Percentiles rank a stretch among this genome's conserved stretches.
Evolutionary conservation across 1,140 invertebrate genomes (phyloP).

Genomic region (Delia radicum): DNA sequence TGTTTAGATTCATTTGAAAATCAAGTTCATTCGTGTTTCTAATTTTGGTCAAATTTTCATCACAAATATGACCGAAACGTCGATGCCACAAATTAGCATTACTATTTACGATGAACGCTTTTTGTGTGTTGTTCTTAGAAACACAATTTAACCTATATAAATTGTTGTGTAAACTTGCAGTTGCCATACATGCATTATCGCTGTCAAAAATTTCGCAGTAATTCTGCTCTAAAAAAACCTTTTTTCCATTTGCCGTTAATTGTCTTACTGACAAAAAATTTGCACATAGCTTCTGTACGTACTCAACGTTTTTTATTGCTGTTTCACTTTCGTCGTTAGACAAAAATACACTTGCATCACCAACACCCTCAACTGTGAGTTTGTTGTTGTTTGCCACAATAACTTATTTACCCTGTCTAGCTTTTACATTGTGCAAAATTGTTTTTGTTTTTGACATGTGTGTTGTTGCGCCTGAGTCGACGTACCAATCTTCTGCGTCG

Average conservation of each 20-base stretch:
- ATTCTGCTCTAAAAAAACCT: slow-evolving; percentile 29
- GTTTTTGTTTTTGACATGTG: too few relatives aligned
- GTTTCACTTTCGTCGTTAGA: neutral
- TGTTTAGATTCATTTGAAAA: slow-evolving; percentile 29
- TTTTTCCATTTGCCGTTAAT: slow-evolving; percentile 13
- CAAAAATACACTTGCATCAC: neutral
- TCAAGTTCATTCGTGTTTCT: too few relatives aligned
- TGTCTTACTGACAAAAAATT: slow-evolving; percentile 23
- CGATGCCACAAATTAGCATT: slow-evolving; percentile 29
- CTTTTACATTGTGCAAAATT: too few relatives aligned
- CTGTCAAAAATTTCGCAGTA: slow-evolving; percentile 34
- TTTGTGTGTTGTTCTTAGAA: slow-evolving; percentile 29
- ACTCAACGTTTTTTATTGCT: slow-evolving; percentile 27
- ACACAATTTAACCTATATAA: slow-evolving; percentile 15
- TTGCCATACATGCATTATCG: neutral
- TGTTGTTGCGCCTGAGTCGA: slow-evolving; percentile 16
- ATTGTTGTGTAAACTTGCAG: slow-evolving; percentile 13
- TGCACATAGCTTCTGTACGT: slow-evolving; percentile 5
- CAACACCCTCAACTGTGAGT: slow-evolving; percentile 11
- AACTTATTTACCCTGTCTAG: too few relatives aligned
- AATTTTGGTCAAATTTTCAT: slow-evolving; percentile 35
- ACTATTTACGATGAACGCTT: slow-evolving; percentile 37
- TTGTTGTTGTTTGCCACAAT: slow-evolving; percentile 20
- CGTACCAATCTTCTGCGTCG: too few relatives aligned
- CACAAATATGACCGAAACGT: slow-evolving; percentile 32